Conservation (phyloP, 2,888 invertebrate species). For the Meghimatium bilineatum region DNA sequence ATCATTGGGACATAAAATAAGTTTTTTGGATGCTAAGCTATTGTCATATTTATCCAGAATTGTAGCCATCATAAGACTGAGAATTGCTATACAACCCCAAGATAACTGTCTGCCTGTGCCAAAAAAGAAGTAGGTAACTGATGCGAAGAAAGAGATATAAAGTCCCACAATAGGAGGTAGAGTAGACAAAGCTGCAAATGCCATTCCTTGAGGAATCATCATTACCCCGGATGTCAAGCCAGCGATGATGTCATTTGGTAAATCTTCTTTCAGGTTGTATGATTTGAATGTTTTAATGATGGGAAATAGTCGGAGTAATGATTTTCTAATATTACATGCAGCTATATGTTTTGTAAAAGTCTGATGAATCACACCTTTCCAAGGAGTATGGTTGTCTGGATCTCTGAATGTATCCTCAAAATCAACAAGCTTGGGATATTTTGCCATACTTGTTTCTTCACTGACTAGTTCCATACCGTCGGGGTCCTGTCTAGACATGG, state of each 20-base stretch:
- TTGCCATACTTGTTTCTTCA: not conserved
- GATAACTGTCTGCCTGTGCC: conserved; percentile 93
- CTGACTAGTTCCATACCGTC: conserved; percentile 27
- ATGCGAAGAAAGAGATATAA: conserved; percentile 94
- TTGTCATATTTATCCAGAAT: conserved; percentile 56
- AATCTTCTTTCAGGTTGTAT: conserved; percentile 74
- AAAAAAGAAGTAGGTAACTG: conserved; percentile 88
- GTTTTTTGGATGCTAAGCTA: not conserved
- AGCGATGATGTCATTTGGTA: conserved; percentile 86
- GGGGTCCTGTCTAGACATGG: conserved; percentile 3
- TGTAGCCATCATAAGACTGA: conserved; percentile 57
- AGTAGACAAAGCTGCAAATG: conserved; percentile 78
- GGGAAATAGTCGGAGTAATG: conserved; percentile 57
- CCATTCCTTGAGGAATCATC: conserved; percentile 77
- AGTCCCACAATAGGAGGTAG: conserved; percentile 79
- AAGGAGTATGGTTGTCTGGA: conserved; percentile 22
- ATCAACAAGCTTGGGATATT: conserved; percentile 47
- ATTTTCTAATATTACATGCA: conserved; percentile 43
- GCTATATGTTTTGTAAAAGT: not conserved
- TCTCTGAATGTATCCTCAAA: conserved; percentile 50
- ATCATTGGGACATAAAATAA: conserved; percentile 3
- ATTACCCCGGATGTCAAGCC: conserved; percentile 86
- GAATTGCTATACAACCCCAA: conserved; percentile 80
- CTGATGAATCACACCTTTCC: not conserved
- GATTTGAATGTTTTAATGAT: conserved; percentile 60